Percentiles rank a stretch among this genome's conserved stretches.
Evolutionary conservation across 2,797 vertebrate genomes (phyloP).

Genomic region (Calcarius lapponicus): DNA sequence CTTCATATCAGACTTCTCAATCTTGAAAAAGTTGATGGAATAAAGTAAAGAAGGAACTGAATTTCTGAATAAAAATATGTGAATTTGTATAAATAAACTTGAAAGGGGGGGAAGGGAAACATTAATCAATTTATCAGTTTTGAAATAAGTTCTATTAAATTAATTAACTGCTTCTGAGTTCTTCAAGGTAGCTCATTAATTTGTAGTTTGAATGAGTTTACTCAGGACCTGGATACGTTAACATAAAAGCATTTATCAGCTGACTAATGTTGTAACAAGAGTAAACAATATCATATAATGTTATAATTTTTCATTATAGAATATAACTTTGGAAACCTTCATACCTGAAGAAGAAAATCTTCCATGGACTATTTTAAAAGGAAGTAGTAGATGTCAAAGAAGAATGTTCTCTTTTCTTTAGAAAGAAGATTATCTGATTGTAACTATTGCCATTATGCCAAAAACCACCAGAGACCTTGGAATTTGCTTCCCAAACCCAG

Average conservation of each 20-base stretch:
- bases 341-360: neutral
- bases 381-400: neutral
- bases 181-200: neutral
- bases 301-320: neutral
- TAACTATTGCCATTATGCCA: neutral
- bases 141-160: neutral
- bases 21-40: neutral
- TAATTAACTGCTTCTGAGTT: neutral
- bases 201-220: neutral
- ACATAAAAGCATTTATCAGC: neutral
- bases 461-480: neutral
- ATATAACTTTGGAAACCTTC: neutral
- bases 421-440: neutral
- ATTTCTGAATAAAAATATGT: neutral
- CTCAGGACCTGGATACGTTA: neutral
- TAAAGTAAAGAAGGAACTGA: neutral
- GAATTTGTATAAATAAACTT: neutral
- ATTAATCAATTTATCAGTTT: neutral
- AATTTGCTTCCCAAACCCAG: neutral
- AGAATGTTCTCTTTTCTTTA: neutral
- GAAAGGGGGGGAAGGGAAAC: neutral
- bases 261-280: neutral
- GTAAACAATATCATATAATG: neutral
- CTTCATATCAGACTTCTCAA: neutral
- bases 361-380: neutral